Evolutionary conservation across 1,140 invertebrate species (phyloP), one percentile per base, ranked within the genome.

Genomic region (Macrocentrus cingulum): DNA sequence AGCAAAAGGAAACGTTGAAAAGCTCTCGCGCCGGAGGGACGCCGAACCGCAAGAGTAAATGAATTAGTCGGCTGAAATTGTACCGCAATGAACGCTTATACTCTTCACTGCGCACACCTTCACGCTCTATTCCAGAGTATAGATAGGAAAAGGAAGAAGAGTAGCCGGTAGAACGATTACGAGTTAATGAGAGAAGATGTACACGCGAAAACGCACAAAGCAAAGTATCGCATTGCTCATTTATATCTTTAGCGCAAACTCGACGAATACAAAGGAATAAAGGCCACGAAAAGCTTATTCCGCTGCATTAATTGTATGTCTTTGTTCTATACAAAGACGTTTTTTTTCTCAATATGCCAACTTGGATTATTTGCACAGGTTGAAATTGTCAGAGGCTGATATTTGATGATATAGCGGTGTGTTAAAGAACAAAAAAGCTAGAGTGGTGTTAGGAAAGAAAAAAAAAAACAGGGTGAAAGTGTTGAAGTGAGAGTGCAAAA

Each of bases 1-100:
- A 32, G 44, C 29, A 36, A 56, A 56, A 48, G 54, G 54, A 39
- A 56, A 48, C 32, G 29, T 37, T 48, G 42, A 19, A 45, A 56
- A 56, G 54, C 45, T 23, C 54, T 23, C 23, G 9, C 45, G 29
- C 22, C 5, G 42, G 34, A 56, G 4, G 44, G 44, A 48, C 25
- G 20, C 25, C 20, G 45, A 23, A 56, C 29, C 54, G 46, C 54
- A 29, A 29, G 9, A 29, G 54, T 56, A 56, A 56, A 56, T 56
- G 54, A 56, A 46, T 56, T 56, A 56, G 44, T 48, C 18, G 54
- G 45, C 42, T 48, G 32, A 11, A 55, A 36, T 56, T 56, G 54
- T 32, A 20, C 44, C 18, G 22, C 46, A 49, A 49, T 34, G 46
- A 49, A 49, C 46, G 16, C 46, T 5, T 29, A 29, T 29, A 25